A percentile compares a stretch with the other conserved stretches of the same genome.
These are phyloP conservation scores for Pseudonaja textilis DNA, from an alignment of 2,113 vertebrate genomes.

Conservation along the genomic window DNA sequence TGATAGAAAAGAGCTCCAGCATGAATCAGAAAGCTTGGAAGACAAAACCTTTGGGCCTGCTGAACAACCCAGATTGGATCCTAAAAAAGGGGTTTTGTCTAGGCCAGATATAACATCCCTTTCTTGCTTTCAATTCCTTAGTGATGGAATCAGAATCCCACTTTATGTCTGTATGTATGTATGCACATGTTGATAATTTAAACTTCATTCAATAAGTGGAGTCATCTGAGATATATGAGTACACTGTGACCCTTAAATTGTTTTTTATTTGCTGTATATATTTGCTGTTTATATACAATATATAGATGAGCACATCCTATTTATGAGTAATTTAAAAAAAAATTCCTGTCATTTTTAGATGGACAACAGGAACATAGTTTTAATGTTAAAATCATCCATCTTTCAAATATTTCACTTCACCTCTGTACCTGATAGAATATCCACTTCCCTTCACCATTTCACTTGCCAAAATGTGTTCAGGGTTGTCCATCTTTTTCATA, in stretches of 20 bases:
- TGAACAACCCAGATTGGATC: background rate
- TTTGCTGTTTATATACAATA: no score
- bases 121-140: background rate
- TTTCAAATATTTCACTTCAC: background rate
- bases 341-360: background rate
- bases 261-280: background rate
- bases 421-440: background rate
- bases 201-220: background rate
- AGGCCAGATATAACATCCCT: no score
- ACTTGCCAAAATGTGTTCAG: background rate
- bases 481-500: background rate
- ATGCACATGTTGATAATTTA: background rate
- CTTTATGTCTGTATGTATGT: background rate
- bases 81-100: background rate
- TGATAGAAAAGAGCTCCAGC: background rate
- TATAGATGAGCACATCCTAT: no score
- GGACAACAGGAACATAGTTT: background rate
- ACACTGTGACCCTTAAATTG: background rate
- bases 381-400: background rate
- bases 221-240: background rate
- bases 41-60: background rate
- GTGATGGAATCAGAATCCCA: background rate
- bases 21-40: background rate
- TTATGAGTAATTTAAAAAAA: background rate
- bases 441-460: background rate